Evolutionary conservation across 1,140 invertebrate genomes (phyloP), one percentile per base, ranked within the genome.

Genomic region (Aleiodes sp.): DNA sequence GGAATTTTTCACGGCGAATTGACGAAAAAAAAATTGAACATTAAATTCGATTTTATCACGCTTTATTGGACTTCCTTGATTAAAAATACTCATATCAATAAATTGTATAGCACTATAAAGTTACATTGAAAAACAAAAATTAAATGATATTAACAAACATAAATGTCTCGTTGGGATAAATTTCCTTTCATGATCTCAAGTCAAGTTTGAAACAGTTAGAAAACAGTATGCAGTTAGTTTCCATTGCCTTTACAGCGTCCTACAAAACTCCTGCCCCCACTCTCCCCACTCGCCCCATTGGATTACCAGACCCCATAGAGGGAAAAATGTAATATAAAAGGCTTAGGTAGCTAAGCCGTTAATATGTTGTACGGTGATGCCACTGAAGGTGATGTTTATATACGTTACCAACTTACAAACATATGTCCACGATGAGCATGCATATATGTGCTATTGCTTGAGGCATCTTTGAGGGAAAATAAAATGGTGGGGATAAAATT

Each of bases 301-400:
- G 84, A 86, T 85, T 86, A 85, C 77, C 60, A 82, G 81, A 84
- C 84, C 83, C 83, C 83, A 84, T 84, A 84, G 79, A 84, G 83
- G 84, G 85, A 86, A 86, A 86, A 86, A 86, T 85, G 84, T 86
- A 86, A 86, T 86, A 86, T 86, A 86, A 86, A 86, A 83, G 85
- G 84, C 83, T 86, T 86, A 86, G 80, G 35, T 35, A 33, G 72
- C 80, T 86, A 85, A 86, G 85, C 83, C 76, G 82, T 86, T 86
- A 86, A 86, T 86, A 86, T 86, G 84, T 84, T 85, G 81, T 83
- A 82, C 76, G 77, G 75, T 73, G 76, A 73, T 80, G 71, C 78
- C 75, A 77, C 79, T 75, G 70, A 75, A 71, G 73, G 56, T 81
- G 26, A 31, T 78, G 78, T 79, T 82, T 82, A 81, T 84, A 84